Evolutionary conservation across 2,888 invertebrate genomes (phyloP), one percentile per base, ranked within the genome.

Genomic region (Autographa gamma): DNA sequence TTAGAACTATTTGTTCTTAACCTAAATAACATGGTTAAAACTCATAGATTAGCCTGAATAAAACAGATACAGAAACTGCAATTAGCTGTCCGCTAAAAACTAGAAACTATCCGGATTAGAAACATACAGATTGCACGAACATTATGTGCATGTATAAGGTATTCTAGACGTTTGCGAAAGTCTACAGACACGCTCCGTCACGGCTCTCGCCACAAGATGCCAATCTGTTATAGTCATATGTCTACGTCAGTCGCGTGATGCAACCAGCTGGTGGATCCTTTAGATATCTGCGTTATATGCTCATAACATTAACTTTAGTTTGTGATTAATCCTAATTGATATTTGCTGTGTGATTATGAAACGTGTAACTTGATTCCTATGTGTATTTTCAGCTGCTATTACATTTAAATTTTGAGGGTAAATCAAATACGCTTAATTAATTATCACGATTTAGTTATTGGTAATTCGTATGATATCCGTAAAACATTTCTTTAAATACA

Each of bases 151-250:
- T 74, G 76, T 73, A 72, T 76, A 78, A 75, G 75, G 82, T 73
- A 78, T 84, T 85, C 87, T 87, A 91, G 89, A 90, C 85, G 86
- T 86, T 92, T 91, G 91, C 90, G 92, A 93, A 93, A 93, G 91
- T 93, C 87, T 87, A 80, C 86, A 88, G 87, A 89, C 88, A 86
- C 89, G 90, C 89, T 88, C 88, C 91, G 92, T 92, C 91, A 92
- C 90, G 92, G 91, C 86, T 89, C 87, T 88, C 86, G 85, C 76
- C 86, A 80, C 85, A 79, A 90, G 91, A 91, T 92, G 88, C 90
- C 90, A 89, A 93, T 93, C 92, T 91, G 85, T 83, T 87, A 83
- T 82, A 91, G 88, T 90, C 89, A 91, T 92, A 88, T 86, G 84
- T 92, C 90, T 91, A 86, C 87, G 90, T 92, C 91, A 90, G 83